phyloP scores from a whole-genome alignment of 2,797 vertebrate species.

The Neosilurus mollespiculum region DNA sequence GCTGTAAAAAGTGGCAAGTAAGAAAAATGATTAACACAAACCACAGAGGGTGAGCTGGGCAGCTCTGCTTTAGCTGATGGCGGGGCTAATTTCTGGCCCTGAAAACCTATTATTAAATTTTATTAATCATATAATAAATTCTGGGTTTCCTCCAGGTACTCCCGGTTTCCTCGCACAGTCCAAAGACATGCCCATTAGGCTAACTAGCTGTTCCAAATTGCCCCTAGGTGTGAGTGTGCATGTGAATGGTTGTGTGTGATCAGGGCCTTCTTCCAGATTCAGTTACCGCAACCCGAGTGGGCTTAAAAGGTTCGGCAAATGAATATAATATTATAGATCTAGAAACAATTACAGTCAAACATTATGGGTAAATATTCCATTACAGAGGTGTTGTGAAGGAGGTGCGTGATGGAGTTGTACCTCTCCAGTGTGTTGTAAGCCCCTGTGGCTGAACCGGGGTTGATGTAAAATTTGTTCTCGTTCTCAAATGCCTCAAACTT shows the following conservation, averaged over 20 bases:
- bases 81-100: neutral
- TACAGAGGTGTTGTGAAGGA: neutral
- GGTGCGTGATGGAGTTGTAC: conserved; percentile 65
- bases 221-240: too few species aligned
- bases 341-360: neutral
- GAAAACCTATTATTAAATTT: neutral
- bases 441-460: conserved; percentile 96
- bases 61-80: neutral
- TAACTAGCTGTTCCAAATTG: too few species aligned
- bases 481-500: conserved; percentile 99
- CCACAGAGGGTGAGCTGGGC: neutral
- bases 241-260: too few species aligned
- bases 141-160: too few species aligned
- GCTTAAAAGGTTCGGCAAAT: too few species aligned
- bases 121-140: too few species aligned
- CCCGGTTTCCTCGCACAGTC: too few species aligned
- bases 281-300: too few species aligned
- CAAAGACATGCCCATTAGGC: too few species aligned
- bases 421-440: conserved; percentile 95
- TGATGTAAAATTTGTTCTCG: conserved; percentile 99
- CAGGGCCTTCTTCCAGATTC: too few species aligned
- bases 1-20: conserved; percentile 71
- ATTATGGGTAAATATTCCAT: neutral
- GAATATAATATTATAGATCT: neutral
- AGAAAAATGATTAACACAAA: neutral